Evolutionary conservation across 2,797 vertebrate genomes (phyloP), one percentile per base, ranked within the genome.

Genomic region (Lacerta agilis): DNA sequence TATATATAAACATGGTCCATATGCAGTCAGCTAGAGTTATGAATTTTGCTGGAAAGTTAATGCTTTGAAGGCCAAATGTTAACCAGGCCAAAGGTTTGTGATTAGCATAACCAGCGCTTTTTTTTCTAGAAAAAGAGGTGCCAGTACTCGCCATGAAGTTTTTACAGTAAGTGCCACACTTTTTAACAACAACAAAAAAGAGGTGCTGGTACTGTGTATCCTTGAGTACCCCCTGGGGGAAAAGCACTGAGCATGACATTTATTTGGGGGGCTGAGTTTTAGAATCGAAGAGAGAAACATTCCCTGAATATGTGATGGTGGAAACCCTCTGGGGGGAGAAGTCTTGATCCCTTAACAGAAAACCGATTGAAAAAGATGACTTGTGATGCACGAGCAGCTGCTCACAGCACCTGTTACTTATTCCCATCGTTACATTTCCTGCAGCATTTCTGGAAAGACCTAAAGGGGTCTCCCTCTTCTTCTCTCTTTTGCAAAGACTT

Each of bases 341-440:
- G 75, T 94, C 93, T 91, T 91, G 83, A 92, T 94, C 94, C 90
- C 85, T 49, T 90, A 94, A 88, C 93, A 94, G 92, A 96, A 96
- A 96, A 92, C 80, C 41, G 87, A 79, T 90, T 95, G 91, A 3
- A 94, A 94, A 95, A 91, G 81, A 87, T 76, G 89, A 92, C 94
- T 91, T 87, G 64, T 92, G 92, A 94, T 92, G 93, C 91, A 87
- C 90, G 69, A 91, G 91, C 97, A 97, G 97, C 96, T 97, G 97
- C 92, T 93, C 92, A 87, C 80, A 58, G 82, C 97, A 97, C 96
- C 96, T 97, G 97, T 97, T 93, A 86, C 89, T 92, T 85, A 91
- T 90, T 87, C 96, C 94, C 0, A 2, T 94, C 92, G 55, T 88
- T 90, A 94, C 92, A 87, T 89, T 93, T 93, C 94, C 93, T 91